A percentile compares a stretch with the other conserved stretches of the same genome.
phyloP scores from a whole-genome alignment of 2,113 vertebrate genomes.

The Drymodes brunneopygia region DNA sequence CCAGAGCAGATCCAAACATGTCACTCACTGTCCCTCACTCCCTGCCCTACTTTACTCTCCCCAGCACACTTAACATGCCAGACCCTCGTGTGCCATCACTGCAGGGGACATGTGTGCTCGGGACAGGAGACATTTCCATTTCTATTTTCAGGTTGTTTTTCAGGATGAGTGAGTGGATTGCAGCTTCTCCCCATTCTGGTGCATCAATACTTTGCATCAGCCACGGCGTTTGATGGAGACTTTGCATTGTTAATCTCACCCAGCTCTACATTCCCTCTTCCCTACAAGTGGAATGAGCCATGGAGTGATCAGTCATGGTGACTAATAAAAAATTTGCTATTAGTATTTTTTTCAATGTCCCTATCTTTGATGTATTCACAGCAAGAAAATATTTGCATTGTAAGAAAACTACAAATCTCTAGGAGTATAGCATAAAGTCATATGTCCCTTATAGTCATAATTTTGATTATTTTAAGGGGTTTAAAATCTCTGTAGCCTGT shows the following conservation, averaged over 20 bases:
- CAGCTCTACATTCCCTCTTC: background rate
- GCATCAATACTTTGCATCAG: background rate
- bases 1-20: background rate
- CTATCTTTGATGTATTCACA: background rate
- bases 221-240: background rate
- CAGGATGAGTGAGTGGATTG: background rate
- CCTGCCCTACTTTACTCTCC: background rate
- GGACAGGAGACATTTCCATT: background rate
- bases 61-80: background rate
- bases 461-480: background rate
- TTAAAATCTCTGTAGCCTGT: background rate
- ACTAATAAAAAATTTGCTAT: background rate
- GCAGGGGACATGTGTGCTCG: background rate
- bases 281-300: background rate
- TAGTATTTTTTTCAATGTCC: background rate
- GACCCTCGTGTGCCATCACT: background rate
- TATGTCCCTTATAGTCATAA: background rate
- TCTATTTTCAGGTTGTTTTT: constrained; percentile 5
- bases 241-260: background rate
- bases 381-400: background rate
- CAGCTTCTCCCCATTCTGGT: background rate
- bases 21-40: background rate
- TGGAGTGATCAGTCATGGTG: background rate
- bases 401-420: background rate
- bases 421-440: background rate